phyloP scores from a whole-genome alignment of 2,113 vertebrate species.

The Pachycephala philippinensis region DNA sequence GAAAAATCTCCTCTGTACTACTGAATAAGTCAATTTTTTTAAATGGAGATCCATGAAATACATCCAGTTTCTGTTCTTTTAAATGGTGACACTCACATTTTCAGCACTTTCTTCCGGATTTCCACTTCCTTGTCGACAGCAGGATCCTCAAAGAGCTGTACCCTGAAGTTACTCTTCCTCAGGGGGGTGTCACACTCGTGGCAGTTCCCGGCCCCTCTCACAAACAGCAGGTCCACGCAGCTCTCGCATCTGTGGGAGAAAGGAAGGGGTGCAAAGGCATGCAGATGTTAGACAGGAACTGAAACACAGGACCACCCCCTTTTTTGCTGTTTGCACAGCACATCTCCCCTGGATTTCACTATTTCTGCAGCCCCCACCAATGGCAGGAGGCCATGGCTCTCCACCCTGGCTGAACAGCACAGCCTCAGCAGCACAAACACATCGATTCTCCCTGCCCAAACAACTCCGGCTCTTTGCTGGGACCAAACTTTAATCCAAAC shows the following conservation, averaged over 20 bases:
- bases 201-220: constrained; percentile 93
- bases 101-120: constrained; percentile 96
- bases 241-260: constrained; percentile 85
- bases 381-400: neutral
- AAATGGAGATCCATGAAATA: neutral
- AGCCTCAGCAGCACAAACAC: neutral
- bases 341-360: neutral
- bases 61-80: neutral
- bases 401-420: neutral
- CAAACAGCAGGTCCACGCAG: constrained; percentile 96
- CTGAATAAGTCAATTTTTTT: neutral
- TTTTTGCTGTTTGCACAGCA: neutral
- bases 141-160: constrained; percentile 97
- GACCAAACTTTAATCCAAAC: neutral
- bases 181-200: constrained; percentile 92
- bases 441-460: neutral
- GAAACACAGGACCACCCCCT: neutral
- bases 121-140: constrained; percentile 97
- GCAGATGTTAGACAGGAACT: neutral
- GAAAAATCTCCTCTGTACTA: neutral
- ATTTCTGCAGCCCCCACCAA: neutral
- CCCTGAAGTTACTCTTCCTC: constrained; percentile 93
- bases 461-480: neutral
- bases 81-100: constrained; percentile 83
- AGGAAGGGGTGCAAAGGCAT: neutral